phyloP scores from a whole-genome alignment of 2,888 invertebrate genomes.

The Drosophila tripunctata region DNA sequence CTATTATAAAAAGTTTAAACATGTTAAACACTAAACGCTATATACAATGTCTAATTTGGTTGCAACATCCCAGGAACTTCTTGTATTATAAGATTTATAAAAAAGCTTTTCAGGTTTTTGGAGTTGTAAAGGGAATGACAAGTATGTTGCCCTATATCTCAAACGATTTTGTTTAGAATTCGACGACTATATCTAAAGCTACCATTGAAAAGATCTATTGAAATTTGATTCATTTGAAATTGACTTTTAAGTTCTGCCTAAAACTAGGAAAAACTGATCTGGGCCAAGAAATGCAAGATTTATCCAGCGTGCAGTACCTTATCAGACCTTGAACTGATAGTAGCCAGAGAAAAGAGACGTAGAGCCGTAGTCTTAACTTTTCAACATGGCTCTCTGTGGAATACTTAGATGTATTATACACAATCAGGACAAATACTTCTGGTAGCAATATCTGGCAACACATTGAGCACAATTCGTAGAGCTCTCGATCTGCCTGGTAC shows the following conservation, averaged over 20 bases:
- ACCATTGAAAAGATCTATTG: no score
- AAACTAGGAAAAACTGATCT: neutral
- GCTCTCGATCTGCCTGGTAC: neutral
- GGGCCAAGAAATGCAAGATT: constrained; percentile 2
- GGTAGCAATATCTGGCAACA: neutral
- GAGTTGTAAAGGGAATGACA: no score
- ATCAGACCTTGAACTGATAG: constrained; percentile 1
- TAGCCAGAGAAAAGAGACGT: neutral
- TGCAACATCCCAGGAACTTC: no score
- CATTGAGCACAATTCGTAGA: neutral
- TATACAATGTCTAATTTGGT: no score
- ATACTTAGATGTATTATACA: neutral
- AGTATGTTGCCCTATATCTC: no score
- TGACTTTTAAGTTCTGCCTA: neutral
- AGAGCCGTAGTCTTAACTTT: neutral
- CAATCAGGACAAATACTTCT: neutral
- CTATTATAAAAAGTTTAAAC: no score
- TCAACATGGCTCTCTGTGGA: neutral
- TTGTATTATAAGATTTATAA: no score
- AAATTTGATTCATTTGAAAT: no score
- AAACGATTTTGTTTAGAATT: no score
- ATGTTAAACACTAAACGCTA: no score
- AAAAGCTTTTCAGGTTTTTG: no score
- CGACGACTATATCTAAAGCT: no score
- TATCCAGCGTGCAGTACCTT: neutral